Percentiles rank a stretch among this genome's conserved stretches.
Conservation (phyloP, 2,797 vertebrate species). For the Halcyon leucocephala region DNA sequence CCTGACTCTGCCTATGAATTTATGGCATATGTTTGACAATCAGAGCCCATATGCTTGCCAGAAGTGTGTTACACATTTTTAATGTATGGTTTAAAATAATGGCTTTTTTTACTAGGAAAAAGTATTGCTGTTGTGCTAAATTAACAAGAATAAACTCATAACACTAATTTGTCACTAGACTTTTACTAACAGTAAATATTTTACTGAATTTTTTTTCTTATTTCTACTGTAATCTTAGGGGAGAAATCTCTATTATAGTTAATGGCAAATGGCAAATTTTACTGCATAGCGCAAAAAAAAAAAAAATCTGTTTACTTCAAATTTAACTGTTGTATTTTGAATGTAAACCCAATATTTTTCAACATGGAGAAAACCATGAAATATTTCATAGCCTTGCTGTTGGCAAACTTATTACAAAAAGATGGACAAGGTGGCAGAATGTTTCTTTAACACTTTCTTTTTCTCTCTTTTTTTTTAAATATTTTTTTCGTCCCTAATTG, state of each 20-base stretch:
- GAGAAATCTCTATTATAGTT: background rate
- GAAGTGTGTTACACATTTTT: conserved; percentile 47
- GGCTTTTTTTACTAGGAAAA: background rate
- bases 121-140: background rate
- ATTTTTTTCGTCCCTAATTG: too few relatives aligned
- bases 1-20: conserved; percentile 50
- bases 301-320: background rate
- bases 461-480: background rate
- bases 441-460: background rate
- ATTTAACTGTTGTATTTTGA: background rate
- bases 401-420: background rate
- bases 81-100: conserved; percentile 8
- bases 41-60: conserved; percentile 44
- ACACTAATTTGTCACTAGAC: background rate
- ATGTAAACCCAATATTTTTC: background rate
- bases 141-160: background rate
- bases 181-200: background rate
- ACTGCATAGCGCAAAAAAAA: background rate
- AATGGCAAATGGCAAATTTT: background rate
- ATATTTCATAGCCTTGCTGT: background rate
- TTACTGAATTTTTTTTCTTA: background rate
- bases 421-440: background rate
- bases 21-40: conserved; percentile 62
- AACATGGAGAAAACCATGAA: background rate
- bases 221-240: background rate